These are phyloP conservation scores for Thecophora atra DNA, from an alignment of 2,888 invertebrate species.

Conservation along the genomic window DNA sequence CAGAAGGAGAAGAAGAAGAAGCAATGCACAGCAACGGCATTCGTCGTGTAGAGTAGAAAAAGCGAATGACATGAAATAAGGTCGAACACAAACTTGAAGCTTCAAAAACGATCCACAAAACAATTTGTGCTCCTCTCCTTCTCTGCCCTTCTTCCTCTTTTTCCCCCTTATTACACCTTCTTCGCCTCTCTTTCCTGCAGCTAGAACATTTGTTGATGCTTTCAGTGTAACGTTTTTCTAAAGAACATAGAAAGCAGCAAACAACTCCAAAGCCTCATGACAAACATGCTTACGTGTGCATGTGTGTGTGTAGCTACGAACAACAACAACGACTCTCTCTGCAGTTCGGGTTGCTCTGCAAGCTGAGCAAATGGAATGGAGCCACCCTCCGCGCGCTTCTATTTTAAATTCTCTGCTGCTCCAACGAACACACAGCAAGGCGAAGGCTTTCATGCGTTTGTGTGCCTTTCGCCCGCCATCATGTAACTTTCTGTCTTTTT, in stretches of 20 bases:
- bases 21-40: conserved; percentile 36
- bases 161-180: too few species aligned
- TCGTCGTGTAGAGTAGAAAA: too few species aligned
- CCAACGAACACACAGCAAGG: background rate
- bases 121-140: background rate
- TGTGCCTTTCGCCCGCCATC: conserved; percentile 10
- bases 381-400: background rate
- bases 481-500: conserved; percentile 2
- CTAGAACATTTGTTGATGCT: background rate
- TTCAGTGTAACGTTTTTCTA: background rate
- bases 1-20: conserved; percentile 16
- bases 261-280: background rate
- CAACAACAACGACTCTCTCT: background rate
- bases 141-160: too few species aligned
- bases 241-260: background rate
- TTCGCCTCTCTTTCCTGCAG: too few species aligned
- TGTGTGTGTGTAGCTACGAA: background rate
- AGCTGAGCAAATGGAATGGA: too few species aligned
- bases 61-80: conserved; percentile 46
- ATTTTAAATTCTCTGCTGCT: conserved; percentile 2
- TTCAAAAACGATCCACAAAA: background rate
- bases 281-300: too few species aligned
- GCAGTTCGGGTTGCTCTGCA: background rate
- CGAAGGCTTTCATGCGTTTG: background rate
- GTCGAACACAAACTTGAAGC: conserved; percentile 43